phyloP scores from a whole-genome alignment of 2,113 vertebrate genomes.

The Myotis yumanensis region DNA sequence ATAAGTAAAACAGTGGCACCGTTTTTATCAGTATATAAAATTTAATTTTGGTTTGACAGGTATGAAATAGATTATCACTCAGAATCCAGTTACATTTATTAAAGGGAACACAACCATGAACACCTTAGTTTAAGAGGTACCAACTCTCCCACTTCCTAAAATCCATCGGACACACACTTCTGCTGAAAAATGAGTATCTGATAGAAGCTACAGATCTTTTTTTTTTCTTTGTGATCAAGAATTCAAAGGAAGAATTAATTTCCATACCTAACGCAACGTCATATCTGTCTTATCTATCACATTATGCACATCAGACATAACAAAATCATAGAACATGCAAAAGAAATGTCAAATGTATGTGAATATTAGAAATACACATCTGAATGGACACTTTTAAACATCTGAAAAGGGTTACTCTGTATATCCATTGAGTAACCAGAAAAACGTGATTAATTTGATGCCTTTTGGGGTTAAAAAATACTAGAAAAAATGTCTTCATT shows the following conservation, averaged over 20 bases:
- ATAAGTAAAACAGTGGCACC: neutral
- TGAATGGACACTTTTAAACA: constrained; percentile 3
- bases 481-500: neutral
- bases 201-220: neutral
- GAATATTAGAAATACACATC: constrained; percentile 18
- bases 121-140: neutral
- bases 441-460: neutral
- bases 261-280: neutral
- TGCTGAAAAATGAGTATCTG: neutral
- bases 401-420: neutral
- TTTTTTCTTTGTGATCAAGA: neutral
- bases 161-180: neutral
- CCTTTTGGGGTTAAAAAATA: neutral
- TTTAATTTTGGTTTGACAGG: constrained; percentile 49
- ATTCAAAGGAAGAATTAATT: constrained; percentile 36
- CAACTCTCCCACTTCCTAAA: neutral
- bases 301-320: neutral
- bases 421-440: neutral
- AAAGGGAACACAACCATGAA: neutral
- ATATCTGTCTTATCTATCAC: neutral
- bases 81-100: neutral
- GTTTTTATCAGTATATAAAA: constrained; percentile 6
- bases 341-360: neutral
- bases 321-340: neutral
- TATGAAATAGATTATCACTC: neutral